These are phyloP conservation scores for Hymenochirus boettgeri DNA, from an alignment of 2,113 vertebrate genomes.

Conservation along the genomic window DNA sequence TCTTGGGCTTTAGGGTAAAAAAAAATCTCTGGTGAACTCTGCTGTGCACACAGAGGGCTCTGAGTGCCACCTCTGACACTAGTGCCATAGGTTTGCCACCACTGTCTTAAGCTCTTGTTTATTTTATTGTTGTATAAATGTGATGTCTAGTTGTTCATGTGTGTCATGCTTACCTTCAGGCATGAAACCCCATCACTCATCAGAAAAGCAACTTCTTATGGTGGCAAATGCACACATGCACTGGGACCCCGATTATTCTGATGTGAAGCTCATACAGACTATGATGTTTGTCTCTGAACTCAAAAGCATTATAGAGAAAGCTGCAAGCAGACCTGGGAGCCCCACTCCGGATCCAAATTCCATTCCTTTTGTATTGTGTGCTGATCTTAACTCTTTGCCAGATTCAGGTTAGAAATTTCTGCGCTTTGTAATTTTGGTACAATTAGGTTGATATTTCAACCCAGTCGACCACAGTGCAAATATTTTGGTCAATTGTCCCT, in stretches of 20 bases:
- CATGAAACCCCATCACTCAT: slow-evolving; percentile 71
- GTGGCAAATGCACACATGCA: slow-evolving; percentile 98
- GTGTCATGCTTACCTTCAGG: slow-evolving; percentile 55
- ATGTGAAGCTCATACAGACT: slow-evolving; percentile 96
- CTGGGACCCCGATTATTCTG: slow-evolving; percentile 97
- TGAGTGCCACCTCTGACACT: too few species aligned
- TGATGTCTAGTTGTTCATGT: slow-evolving; percentile 5
- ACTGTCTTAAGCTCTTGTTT: too few species aligned
- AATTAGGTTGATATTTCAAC: too few species aligned
- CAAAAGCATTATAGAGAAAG: slow-evolving; percentile 91
- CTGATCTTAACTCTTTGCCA: slow-evolving; percentile 96
- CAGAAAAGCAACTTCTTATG: slow-evolving; percentile 84
- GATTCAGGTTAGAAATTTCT: slow-evolving; percentile 83
- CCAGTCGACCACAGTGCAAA: too few species aligned
- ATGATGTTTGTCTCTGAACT: slow-evolving; percentile 98
- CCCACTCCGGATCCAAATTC: slow-evolving; percentile 75
- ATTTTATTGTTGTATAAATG: background rate
- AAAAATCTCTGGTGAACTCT: too few species aligned
- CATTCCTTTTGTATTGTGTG: slow-evolving; percentile 95
- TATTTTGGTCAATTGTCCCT: too few species aligned
- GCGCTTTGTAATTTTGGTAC: too few species aligned
- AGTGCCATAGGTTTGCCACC: too few species aligned
- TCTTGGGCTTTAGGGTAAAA: too few species aligned
- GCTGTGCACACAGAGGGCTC: too few species aligned
- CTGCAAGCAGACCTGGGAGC: slow-evolving; percentile 71